Conservation (phyloP, 2,888 invertebrate species). For the Limnephilus rhombicus region DNA sequence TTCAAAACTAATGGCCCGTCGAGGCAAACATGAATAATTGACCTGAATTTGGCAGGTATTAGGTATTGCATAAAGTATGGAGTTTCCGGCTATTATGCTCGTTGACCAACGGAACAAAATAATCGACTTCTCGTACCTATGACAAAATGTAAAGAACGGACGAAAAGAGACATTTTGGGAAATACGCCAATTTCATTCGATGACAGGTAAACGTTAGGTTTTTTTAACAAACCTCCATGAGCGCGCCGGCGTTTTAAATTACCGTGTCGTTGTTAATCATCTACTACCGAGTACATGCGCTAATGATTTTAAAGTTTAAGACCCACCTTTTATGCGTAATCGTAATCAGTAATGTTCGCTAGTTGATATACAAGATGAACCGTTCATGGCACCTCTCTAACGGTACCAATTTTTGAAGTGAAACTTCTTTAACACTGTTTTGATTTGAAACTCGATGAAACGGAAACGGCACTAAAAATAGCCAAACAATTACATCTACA, state of each 20-base stretch:
- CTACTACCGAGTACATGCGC: not conserved
- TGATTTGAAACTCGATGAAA: no score
- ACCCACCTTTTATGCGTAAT: not conserved
- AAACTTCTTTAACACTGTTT: no score
- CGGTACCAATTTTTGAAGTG: not conserved
- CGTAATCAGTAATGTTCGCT: not conserved
- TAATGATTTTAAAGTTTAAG: not conserved
- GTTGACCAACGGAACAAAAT: slow-evolving; percentile 36
- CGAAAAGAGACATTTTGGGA: slow-evolving; percentile 2
- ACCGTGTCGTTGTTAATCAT: not conserved
- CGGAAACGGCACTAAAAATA: no score
- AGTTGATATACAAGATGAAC: not conserved
- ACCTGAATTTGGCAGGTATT: not conserved
- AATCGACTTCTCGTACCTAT: slow-evolving; percentile 36
- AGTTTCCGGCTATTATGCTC: slow-evolving; percentile 38
- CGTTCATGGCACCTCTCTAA: not conserved
- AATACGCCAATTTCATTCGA: slow-evolving; percentile 9
- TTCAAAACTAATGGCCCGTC: not conserved
- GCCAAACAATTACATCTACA: no score
- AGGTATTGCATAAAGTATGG: not conserved
- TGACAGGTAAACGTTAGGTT: not conserved
- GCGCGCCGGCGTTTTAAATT: not conserved
- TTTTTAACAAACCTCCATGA: not conserved
- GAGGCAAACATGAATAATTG: not conserved
- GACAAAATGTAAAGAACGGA: slow-evolving; percentile 28